Conservation (phyloP, 2,797 vertebrate genomes). For the Micromesistius poutassou region DNA sequence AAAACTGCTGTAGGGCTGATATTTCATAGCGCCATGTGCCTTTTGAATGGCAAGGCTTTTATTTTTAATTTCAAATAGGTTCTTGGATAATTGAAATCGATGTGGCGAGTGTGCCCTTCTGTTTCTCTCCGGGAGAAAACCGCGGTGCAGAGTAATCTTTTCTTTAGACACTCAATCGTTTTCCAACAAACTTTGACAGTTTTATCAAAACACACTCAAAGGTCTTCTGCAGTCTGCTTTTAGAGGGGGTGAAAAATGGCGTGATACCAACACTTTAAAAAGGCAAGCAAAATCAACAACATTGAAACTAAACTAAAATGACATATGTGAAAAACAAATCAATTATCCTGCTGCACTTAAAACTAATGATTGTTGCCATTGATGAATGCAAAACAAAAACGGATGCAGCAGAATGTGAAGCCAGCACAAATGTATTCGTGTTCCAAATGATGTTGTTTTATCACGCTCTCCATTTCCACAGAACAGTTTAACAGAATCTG, state of each 20-base stretch:
- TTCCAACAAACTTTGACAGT: constrained; percentile 5
- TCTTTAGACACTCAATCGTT: constrained; percentile 16
- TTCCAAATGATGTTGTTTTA: background rate
- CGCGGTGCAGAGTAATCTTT: constrained; percentile 16
- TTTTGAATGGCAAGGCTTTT: constrained; percentile 20
- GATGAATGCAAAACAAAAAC: constrained; percentile 32
- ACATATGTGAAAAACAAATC: constrained; percentile 34
- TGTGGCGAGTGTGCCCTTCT: constrained; percentile 11
- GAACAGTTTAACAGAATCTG: background rate
- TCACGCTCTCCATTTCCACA: background rate
- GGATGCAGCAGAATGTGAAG: background rate
- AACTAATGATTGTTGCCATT: constrained; percentile 46
- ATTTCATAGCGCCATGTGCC: constrained; percentile 31
- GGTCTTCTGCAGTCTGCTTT: constrained; percentile 13
- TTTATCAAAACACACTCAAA: constrained; percentile 29
- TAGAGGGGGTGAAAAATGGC: constrained; percentile 12
- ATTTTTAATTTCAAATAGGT: constrained; percentile 21
- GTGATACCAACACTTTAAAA: constrained; percentile 23
- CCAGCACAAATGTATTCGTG: background rate
- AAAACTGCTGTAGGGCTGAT: constrained; percentile 20
- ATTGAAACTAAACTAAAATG: constrained; percentile 21
- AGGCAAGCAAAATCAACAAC: constrained; percentile 8
- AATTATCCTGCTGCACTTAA: constrained; percentile 42
- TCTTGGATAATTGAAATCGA: constrained; percentile 34
- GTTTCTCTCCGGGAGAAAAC: constrained; percentile 12